Conservation (phyloP, 2,797 vertebrate genomes). For the Gallirallus australis region DNA sequence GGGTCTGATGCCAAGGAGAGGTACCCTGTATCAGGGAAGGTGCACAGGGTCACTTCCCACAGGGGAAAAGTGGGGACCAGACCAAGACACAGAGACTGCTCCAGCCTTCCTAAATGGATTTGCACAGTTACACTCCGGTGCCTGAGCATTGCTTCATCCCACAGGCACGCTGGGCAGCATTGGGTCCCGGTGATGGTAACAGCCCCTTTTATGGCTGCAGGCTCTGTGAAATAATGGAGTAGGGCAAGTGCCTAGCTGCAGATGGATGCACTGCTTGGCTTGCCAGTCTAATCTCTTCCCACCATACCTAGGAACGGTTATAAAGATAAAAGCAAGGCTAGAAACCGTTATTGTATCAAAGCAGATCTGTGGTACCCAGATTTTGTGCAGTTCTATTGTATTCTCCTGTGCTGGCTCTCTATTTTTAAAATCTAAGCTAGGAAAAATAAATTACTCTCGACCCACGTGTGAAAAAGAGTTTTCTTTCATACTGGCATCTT, state of each 20-base stretch:
- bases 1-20: accelerated
- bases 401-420: neutral
- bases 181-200: accelerated
- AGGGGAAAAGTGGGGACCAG: neutral
- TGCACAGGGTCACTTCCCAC: accelerated
- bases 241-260: neutral
- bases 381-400: neutral
- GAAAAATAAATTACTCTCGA: slow-evolving; percentile 57
- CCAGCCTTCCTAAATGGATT: neutral
- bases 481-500: slow-evolving; percentile 52
- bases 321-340: slow-evolving; percentile 49
- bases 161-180: neutral
- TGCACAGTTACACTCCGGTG: neutral
- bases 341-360: slow-evolving; percentile 38
- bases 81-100: accelerated
- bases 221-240: neutral
- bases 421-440: slow-evolving; percentile 48
- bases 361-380: slow-evolving; percentile 1
- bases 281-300: slow-evolving; percentile 40
- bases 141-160: neutral
- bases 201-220: neutral
- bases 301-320: neutral
- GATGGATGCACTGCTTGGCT: neutral
- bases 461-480: slow-evolving; percentile 40
- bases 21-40: neutral